Conservation (phyloP, 2,113 vertebrate species). For the Glareola pratincola region DNA sequence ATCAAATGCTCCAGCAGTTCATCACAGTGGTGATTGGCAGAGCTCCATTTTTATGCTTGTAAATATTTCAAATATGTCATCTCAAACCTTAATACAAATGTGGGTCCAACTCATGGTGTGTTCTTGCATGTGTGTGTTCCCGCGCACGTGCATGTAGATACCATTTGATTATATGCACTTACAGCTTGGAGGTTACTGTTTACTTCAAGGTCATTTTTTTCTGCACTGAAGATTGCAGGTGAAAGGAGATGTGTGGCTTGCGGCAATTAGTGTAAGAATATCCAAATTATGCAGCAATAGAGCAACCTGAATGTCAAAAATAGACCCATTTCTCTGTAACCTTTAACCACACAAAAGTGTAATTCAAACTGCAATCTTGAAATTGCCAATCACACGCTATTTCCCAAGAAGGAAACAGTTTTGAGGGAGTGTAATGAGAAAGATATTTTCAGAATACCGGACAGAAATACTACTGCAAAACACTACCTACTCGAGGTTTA, state of each 20-base stretch:
- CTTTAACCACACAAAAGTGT: background rate
- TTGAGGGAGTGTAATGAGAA: background rate
- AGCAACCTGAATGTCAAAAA: background rate
- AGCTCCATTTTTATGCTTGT: background rate
- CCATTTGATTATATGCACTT: background rate
- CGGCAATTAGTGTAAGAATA: background rate
- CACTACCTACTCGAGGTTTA: background rate
- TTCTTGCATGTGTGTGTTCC: background rate
- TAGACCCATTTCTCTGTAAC: background rate
- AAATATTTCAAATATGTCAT: background rate
- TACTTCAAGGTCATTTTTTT: background rate
- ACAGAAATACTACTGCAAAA: background rate
- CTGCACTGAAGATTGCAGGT: background rate
- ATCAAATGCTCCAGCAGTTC: background rate
- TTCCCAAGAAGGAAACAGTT: background rate
- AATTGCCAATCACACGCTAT: background rate
- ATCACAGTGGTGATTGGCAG: background rate
- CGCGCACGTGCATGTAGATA: fast-evolving
- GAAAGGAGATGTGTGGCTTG: background rate
- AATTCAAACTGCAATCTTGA: background rate
- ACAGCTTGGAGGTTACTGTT: background rate
- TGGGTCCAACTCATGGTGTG: fast-evolving
- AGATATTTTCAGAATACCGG: background rate
- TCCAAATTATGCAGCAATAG: background rate
- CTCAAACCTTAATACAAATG: background rate